Percentiles rank a stretch among this genome's conserved stretches.
phyloP scores from a whole-genome alignment of 2,888 invertebrate genomes.

The Brachylomia viminalis region DNA sequence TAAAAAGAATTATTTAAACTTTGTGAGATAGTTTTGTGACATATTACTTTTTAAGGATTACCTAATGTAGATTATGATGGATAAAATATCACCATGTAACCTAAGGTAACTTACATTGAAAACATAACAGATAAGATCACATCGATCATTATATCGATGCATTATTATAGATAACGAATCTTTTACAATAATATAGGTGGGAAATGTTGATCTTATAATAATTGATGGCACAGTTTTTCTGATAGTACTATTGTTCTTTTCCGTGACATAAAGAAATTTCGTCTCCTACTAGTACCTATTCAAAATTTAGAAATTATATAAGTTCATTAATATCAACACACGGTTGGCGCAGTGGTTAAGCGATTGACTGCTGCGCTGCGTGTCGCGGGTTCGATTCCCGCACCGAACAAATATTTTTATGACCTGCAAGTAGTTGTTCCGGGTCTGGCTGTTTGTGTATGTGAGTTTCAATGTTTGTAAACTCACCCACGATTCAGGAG shows the following conservation, averaged over 20 bases:
- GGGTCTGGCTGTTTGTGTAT: too few species aligned
- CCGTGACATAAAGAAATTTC: neutral
- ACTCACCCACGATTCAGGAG: too few species aligned
- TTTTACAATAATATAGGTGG: neutral
- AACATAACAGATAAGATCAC: constrained; percentile 46
- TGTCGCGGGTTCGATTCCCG: too few species aligned
- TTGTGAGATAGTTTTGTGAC: neutral
- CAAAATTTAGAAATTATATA: too few species aligned
- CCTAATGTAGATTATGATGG: constrained; percentile 25
- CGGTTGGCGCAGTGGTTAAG: too few species aligned
- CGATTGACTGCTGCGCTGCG: too few species aligned
- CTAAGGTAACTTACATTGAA: constrained; percentile 28
- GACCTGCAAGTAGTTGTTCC: too few species aligned
- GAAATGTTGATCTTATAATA: neutral
- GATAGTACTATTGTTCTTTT: neutral
- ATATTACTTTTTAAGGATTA: constrained; percentile 16
- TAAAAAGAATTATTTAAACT: neutral
- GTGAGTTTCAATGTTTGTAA: too few species aligned
- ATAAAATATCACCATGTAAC: constrained; percentile 29
- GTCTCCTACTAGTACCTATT: neutral
- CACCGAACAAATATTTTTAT: too few species aligned
- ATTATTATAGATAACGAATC: neutral
- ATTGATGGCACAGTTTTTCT: neutral
- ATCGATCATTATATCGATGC: constrained; percentile 40
- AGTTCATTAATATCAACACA: too few species aligned